phyloP scores from a whole-genome alignment of 92 coral and sea anemone species.

The Isaurus tuberculatus region DNA sequence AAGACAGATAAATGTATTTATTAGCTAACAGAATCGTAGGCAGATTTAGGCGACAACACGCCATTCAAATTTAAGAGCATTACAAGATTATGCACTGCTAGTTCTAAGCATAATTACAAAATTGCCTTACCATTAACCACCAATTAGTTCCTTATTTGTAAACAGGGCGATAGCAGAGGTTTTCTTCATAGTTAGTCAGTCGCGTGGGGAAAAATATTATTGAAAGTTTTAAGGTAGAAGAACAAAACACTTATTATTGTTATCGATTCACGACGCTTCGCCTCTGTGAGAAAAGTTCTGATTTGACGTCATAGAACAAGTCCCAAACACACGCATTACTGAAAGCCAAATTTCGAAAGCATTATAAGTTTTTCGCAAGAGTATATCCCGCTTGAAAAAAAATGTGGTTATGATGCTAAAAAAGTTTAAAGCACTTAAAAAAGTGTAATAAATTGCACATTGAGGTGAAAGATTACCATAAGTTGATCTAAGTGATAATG shows the following conservation, averaged over 20 bases:
- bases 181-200: background rate
- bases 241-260: conserved; percentile 16
- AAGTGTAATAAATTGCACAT: background rate
- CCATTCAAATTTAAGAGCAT: background rate
- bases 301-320: conserved; percentile 32
- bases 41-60: background rate
- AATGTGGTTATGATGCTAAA: background rate
- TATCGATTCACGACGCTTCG: background rate
- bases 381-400: background rate
- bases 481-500: background rate
- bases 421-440: background rate
- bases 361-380: background rate
- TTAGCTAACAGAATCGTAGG: conserved; percentile 3
- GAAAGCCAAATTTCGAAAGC: background rate
- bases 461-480: conserved; percentile 2
- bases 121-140: background rate
- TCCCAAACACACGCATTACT: background rate
- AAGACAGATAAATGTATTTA: background rate
- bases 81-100: conserved; percentile 25
- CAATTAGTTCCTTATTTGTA: background rate
- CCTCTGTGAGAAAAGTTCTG: background rate
- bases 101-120: background rate
- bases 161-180: background rate
- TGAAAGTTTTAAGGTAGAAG: background rate
- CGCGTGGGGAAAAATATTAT: background rate